These are phyloP conservation scores for Rhamnusium bicolor DNA, from an alignment of 2,888 invertebrate genomes.

Conservation along the genomic window DNA sequence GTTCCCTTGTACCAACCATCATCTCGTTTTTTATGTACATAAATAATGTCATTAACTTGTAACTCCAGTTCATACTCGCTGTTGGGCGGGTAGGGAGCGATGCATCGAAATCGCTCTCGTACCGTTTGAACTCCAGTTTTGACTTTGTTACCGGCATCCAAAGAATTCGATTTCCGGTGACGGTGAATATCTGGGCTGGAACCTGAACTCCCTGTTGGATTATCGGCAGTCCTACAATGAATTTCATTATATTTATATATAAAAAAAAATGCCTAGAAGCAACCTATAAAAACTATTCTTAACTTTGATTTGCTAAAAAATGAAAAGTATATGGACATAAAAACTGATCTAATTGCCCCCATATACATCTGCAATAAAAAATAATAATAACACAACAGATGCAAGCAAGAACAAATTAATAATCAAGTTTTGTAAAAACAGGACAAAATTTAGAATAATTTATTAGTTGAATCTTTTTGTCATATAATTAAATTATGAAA, in stretches of 20 bases:
- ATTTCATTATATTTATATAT: too few species aligned
- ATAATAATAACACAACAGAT: too few species aligned
- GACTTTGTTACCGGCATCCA: conserved; percentile 78
- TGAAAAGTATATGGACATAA: too few species aligned
- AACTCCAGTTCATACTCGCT: conserved; percentile 93
- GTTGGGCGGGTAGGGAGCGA: conserved; percentile 95
- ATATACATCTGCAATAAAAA: too few species aligned
- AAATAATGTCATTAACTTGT: conserved; percentile 91
- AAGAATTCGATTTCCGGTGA: conserved; percentile 85
- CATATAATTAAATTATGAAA: too few species aligned
- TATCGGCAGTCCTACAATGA: conserved; percentile 54
- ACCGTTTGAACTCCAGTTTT: conserved; percentile 66
- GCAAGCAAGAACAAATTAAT: too few species aligned
- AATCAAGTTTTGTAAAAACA: too few species aligned
- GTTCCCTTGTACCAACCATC: conserved; percentile 98
- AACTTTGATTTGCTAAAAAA: too few species aligned
- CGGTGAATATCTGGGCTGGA: conserved; percentile 68
- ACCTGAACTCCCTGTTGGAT: conserved; percentile 64
- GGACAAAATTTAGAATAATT: too few species aligned
- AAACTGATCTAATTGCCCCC: too few species aligned
- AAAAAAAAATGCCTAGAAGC: neutral
- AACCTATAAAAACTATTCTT: neutral
- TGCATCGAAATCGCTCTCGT: conserved; percentile 84
- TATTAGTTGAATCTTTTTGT: too few species aligned
- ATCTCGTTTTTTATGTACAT: conserved; percentile 92